Evolutionary conservation across 2,888 invertebrate species (phyloP).

Genomic region (Oxycera nigricornis): DNA sequence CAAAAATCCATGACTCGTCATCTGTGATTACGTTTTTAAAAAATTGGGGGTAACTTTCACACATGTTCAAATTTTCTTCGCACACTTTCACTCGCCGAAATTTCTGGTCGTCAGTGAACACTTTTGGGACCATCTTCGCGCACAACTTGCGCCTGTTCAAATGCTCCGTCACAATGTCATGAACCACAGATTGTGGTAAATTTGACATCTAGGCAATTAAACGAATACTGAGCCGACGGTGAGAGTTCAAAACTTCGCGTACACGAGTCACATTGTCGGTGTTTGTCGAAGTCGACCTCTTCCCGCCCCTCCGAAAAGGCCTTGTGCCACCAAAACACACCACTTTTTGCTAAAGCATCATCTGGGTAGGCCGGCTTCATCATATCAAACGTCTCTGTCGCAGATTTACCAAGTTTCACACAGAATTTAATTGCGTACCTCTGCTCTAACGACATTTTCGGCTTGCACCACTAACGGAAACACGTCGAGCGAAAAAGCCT

Average conservation of each 20-base stretch:
- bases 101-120: background rate
- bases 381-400: constrained; percentile 18
- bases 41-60: constrained; percentile 20
- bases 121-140: constrained; percentile 2
- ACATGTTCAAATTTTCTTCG: constrained; percentile 15
- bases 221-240: background rate
- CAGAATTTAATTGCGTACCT: too few relatives aligned
- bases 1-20: background rate
- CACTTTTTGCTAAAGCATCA: constrained; percentile 17
- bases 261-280: constrained; percentile 15
- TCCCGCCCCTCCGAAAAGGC: constrained; percentile 1
- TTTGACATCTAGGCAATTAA: constrained; percentile 12
- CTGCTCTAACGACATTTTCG: too few relatives aligned
- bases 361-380: constrained; percentile 20
- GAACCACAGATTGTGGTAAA: constrained; percentile 8
- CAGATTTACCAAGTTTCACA: background rate
- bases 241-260: constrained; percentile 9
- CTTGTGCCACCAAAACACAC: background rate
- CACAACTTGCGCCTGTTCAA: constrained; percentile 12
- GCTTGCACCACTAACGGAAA: background rate
- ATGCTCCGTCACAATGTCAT: constrained; percentile 15
- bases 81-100: constrained; percentile 15
- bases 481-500: background rate
- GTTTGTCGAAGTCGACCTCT: constrained; percentile 9
- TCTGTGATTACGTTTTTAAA: background rate